Evolutionary conservation across 2,888 invertebrate species (phyloP).

Genomic region (Mechanitis mazaeus): DNA sequence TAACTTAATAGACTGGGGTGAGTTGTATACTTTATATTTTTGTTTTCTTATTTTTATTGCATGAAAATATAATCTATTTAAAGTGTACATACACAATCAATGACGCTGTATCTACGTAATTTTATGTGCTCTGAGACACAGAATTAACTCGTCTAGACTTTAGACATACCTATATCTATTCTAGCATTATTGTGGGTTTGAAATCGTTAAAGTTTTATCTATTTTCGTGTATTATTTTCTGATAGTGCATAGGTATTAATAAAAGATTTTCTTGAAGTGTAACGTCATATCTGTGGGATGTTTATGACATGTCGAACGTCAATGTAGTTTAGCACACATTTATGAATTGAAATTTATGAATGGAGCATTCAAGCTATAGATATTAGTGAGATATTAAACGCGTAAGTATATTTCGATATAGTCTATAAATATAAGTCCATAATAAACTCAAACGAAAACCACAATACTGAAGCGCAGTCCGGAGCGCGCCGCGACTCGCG

Average conservation of each 20-base stretch:
- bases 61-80: background rate
- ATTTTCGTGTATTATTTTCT: too few relatives aligned
- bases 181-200: background rate
- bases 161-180: constrained; percentile 30
- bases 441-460: constrained; percentile 38
- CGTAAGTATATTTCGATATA: constrained; percentile 36
- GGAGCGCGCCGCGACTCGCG: constrained; percentile 50
- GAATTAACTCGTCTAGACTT: constrained; percentile 53
- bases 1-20: constrained; percentile 25
- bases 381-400: constrained; percentile 26
- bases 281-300: too few relatives aligned
- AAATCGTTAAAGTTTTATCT: too few relatives aligned
- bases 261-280: too few relatives aligned
- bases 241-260: too few relatives aligned
- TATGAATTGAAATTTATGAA: constrained; percentile 25
- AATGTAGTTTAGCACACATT: background rate
- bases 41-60: background rate
- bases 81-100: background rate
- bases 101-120: constrained; percentile 11
- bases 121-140: constrained; percentile 28
- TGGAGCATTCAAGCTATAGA: constrained; percentile 26
- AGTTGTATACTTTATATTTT: constrained; percentile 13
- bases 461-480: constrained; percentile 47
- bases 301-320: too few relatives aligned
- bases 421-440: constrained; percentile 63